These are phyloP conservation scores for Epinephelus moara DNA, from an alignment of 2,113 vertebrate species.

Conservation along the genomic window DNA sequence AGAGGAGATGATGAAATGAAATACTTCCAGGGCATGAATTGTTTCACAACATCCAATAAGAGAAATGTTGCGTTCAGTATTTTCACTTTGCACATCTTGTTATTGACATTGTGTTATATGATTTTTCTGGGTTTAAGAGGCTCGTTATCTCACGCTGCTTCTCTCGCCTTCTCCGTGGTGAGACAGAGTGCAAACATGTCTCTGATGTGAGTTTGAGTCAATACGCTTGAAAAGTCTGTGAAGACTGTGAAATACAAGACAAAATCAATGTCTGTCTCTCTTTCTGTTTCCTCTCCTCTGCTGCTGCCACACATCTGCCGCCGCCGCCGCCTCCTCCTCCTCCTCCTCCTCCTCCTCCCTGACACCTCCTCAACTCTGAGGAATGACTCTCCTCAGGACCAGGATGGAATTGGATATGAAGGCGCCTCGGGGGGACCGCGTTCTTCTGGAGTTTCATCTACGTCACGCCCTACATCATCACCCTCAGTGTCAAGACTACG, in stretches of 20 bases:
- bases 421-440: background rate
- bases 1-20: background rate
- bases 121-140: background rate
- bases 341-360: background rate
- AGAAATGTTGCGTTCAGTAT: background rate
- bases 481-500: slow-evolving; percentile 26
- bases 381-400: slow-evolving; percentile 7
- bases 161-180: slow-evolving; percentile 3
- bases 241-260: slow-evolving; percentile 58
- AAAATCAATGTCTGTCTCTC: slow-evolving; percentile 47
- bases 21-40: background rate
- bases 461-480: slow-evolving; percentile 36
- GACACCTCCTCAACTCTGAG: slow-evolving; percentile 17
- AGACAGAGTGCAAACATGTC: slow-evolving; percentile 29
- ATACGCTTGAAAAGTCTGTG: slow-evolving; percentile 50
- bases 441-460: background rate
- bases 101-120: background rate
- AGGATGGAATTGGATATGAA: slow-evolving; percentile 37
- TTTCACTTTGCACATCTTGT: slow-evolving; percentile 15
- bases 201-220: slow-evolving; percentile 32
- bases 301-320: slow-evolving; percentile 29
- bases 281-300: background rate
- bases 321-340: too few species aligned
- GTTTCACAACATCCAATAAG: background rate
- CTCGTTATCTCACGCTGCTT: slow-evolving; percentile 30